Conservation (phyloP, 2,888 invertebrate genomes). For the Desoria tigrina region DNA sequence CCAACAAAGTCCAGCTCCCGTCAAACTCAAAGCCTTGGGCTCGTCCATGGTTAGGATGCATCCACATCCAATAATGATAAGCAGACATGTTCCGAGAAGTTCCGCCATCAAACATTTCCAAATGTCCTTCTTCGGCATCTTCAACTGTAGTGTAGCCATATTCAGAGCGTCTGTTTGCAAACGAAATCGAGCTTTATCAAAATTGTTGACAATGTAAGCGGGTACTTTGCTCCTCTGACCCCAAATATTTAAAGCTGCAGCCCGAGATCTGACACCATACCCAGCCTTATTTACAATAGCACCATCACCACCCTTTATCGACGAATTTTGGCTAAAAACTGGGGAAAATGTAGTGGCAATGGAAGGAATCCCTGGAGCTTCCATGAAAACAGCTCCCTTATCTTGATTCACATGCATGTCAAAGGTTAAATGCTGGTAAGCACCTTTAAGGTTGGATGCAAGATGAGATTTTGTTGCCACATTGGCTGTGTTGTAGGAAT, state of each 20-base stretch:
- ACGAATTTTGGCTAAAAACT: no score
- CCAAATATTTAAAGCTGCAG: constrained; percentile 1
- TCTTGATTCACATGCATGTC: no score
- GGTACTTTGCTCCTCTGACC: not conserved
- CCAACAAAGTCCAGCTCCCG: constrained; percentile 73
- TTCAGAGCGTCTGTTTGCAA: constrained; percentile 44
- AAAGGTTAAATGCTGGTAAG: no score
- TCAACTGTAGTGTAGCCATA: constrained; percentile 47
- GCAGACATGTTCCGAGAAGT: constrained; percentile 80
- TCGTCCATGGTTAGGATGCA: constrained; percentile 61
- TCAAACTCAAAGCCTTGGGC: constrained; percentile 56
- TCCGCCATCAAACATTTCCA: constrained; percentile 84
- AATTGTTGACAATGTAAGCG: not conserved
- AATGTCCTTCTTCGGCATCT: constrained; percentile 60
- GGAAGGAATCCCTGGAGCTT: no score
- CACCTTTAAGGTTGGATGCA: no score
- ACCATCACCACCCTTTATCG: no score
- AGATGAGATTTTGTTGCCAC: no score
- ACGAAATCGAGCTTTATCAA: constrained; percentile 15
- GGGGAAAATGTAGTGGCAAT: no score
- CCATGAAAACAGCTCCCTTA: no score
- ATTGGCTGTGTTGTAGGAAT: no score
- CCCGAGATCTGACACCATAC: not conserved
- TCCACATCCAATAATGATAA: constrained; percentile 83
- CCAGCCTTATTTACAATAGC: not conserved